Evolutionary conservation across 2,113 vertebrate genomes (phyloP).

Genomic region (Plotosus lineatus): DNA sequence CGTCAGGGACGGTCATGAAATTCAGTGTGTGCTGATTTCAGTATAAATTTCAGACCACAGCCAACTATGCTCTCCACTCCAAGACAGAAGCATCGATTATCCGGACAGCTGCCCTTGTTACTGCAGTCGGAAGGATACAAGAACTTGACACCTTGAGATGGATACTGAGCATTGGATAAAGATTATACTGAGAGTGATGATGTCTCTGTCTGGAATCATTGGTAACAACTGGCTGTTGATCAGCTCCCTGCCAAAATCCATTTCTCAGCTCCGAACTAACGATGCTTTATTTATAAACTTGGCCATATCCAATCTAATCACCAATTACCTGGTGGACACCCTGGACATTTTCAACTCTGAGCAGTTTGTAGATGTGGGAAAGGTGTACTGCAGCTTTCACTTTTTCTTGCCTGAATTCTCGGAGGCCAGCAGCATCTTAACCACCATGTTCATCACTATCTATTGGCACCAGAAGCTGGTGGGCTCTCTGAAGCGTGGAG

Average conservation of each 20-base stretch:
- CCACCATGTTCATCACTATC: constrained; percentile 72
- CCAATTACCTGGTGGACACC: constrained; percentile 74
- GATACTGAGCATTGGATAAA: constrained; percentile 53
- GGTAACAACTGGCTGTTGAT: constrained; percentile 73
- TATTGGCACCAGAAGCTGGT: constrained; percentile 79
- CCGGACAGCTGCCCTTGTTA: background rate
- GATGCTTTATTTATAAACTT: constrained; percentile 74
- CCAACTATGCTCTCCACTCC: background rate
- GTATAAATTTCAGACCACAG: constrained; percentile 9
- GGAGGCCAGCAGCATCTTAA: constrained; percentile 75
- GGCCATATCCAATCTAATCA: constrained; percentile 75
- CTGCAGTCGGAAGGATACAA: background rate
- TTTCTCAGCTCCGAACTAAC: constrained; percentile 61
- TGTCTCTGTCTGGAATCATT: constrained; percentile 68
- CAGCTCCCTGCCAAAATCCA: constrained; percentile 59
- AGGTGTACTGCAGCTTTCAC: constrained; percentile 58
- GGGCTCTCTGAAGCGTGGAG: constrained; percentile 67
- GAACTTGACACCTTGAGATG: constrained; percentile 50
- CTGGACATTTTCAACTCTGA: constrained; percentile 68
- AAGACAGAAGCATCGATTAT: background rate
- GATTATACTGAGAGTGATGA: constrained; percentile 59
- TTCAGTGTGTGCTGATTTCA: background rate
- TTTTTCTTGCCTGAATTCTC: constrained; percentile 71
- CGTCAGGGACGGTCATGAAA: too few relatives aligned
- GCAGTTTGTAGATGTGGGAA: too few relatives aligned